phyloP scores from a whole-genome alignment of 2,888 invertebrate genomes.

The Drosophila birchii region DNA sequence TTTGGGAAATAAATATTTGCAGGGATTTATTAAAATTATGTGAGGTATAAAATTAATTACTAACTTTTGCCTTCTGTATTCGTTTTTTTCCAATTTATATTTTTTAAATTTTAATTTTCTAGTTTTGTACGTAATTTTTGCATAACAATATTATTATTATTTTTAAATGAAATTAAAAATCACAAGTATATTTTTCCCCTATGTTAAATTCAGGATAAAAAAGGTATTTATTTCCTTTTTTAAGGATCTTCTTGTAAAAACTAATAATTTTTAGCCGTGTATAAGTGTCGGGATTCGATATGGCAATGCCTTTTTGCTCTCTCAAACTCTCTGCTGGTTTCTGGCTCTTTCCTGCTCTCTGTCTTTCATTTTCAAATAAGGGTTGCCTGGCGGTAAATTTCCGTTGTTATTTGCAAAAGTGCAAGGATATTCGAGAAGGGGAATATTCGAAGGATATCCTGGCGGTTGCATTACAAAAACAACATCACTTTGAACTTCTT shows the following conservation, averaged over 20 bases:
- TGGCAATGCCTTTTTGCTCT: constrained; percentile 21
- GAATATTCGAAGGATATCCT: constrained; percentile 35
- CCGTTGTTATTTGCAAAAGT: constrained; percentile 32
- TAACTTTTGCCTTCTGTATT: too few relatives aligned
- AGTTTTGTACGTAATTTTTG: too few relatives aligned
- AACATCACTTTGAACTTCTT: constrained; percentile 13
- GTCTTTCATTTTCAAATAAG: constrained; percentile 41
- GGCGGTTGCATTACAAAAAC: constrained; percentile 39
- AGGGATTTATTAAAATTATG: not conserved
- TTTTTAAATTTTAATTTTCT: too few relatives aligned
- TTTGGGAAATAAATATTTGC: not conserved
- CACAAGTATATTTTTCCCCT: too few relatives aligned
- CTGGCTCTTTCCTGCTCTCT: constrained; percentile 7
- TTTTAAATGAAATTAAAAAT: too few relatives aligned
- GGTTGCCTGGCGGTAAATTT: constrained; percentile 30
- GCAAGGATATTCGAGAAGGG: constrained; percentile 32
- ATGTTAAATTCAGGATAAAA: too few relatives aligned
- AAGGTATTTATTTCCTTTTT: too few relatives aligned
- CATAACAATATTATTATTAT: too few relatives aligned
- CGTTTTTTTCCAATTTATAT: too few relatives aligned
- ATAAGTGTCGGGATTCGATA: not conserved
- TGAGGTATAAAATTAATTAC: too few relatives aligned
- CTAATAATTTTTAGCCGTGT: constrained; percentile 10
- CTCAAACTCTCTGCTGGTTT: not conserved
- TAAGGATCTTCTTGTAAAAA: too few relatives aligned